Conservation (phyloP, 2,113 vertebrate genomes). For the Hymenochirus boettgeri region DNA sequence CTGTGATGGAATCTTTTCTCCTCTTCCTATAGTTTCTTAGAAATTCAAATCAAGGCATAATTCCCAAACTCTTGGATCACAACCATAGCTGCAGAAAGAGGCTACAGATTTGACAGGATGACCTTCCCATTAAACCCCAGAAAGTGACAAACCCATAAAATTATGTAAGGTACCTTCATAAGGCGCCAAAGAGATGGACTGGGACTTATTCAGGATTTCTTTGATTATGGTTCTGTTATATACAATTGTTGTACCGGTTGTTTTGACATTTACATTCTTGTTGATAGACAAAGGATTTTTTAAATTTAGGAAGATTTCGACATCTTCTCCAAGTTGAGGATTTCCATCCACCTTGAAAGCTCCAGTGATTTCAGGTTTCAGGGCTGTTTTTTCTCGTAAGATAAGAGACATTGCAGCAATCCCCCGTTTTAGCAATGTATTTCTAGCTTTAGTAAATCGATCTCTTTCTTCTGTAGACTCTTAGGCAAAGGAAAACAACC, state of each 20-base stretch:
- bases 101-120: too few relatives aligned
- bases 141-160: too few relatives aligned
- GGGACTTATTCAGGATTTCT: conserved; percentile 57
- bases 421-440: conserved; percentile 47
- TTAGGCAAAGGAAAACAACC: conserved; percentile 29
- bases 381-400: background rate
- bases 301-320: conserved; percentile 54
- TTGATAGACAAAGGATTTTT: conserved; percentile 50
- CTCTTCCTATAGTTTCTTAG: too few relatives aligned
- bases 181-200: conserved; percentile 51
- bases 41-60: too few relatives aligned
- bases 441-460: conserved; percentile 54
- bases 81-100: too few relatives aligned
- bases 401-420: background rate
- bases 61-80: too few relatives aligned
- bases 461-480: conserved; percentile 57
- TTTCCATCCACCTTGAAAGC: conserved; percentile 52
- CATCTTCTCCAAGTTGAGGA: conserved; percentile 58
- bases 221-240: conserved; percentile 59
- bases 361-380: conserved; percentile 53
- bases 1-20: too few relatives aligned
- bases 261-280: conserved; percentile 52
- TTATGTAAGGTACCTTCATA: conserved; percentile 57
- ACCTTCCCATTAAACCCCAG: too few relatives aligned
- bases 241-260: conserved; percentile 66